Conservation (phyloP, 2,113 vertebrate genomes). For the Alligator sinensis region DNA sequence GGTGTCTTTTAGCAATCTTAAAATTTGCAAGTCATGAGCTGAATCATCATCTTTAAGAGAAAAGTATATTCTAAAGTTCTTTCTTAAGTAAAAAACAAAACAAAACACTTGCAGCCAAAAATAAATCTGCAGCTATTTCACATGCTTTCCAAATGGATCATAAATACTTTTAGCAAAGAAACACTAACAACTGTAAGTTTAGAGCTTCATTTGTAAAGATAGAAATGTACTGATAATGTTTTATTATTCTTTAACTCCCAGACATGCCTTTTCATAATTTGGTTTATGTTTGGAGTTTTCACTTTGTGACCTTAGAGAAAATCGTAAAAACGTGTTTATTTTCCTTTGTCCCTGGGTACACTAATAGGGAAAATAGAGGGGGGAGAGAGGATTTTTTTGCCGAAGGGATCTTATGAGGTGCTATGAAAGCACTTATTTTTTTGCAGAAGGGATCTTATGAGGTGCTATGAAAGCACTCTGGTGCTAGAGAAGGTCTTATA, state of each 20-base stretch:
- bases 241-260: neutral
- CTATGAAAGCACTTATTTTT: neutral
- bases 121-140: neutral
- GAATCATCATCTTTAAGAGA: neutral
- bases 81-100: neutral
- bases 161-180: neutral
- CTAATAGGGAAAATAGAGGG: slow-evolving; percentile 33
- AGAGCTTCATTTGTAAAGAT: neutral
- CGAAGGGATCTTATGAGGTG: neutral
- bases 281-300: neutral
- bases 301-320: slow-evolving; percentile 3
- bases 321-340: neutral
- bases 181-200: neutral
- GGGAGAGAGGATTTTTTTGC: neutral
- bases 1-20: neutral
- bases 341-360: neutral
- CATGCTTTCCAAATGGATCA: neutral
- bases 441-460: neutral
- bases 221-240: neutral
- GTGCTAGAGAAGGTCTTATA: neutral
- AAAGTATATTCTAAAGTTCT: neutral
- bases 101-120: neutral
- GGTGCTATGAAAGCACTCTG: neutral
- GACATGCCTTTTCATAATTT: neutral
- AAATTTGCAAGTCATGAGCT: neutral